A percentile compares a stretch with the other conserved stretches of the same genome.
Conservation (phyloP, 2,797 vertebrate species). For the Pseudochirops cupreus region DNA sequence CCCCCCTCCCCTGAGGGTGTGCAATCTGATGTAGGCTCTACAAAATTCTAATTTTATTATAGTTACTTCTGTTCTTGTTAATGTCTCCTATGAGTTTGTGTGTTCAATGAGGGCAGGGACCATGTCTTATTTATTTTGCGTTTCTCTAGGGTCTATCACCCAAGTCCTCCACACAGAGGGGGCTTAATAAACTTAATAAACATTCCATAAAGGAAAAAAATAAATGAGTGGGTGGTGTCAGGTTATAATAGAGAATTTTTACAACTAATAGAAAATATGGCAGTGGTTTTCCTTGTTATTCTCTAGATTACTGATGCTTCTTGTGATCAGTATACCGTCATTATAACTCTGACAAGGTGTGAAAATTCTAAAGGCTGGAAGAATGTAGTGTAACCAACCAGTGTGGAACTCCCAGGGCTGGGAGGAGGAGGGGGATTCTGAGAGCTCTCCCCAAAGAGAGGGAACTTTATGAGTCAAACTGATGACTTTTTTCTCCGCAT, state of each 20-base stretch:
- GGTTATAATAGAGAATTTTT: not conserved
- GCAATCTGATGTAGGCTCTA: too few species aligned
- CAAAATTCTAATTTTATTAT: not conserved
- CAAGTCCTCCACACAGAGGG: not conserved
- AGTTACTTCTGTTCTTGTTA: not conserved
- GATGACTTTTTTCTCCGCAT: conserved; percentile 58
- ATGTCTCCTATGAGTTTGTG: not conserved
- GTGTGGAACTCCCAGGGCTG: not conserved
- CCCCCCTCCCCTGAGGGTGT: too few species aligned
- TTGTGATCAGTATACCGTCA: not conserved
- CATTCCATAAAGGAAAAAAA: not conserved
- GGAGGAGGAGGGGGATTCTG: conserved; percentile 52
- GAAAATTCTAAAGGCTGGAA: not conserved
- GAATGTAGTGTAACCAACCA: not conserved
- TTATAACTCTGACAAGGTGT: not conserved
- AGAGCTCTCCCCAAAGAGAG: conserved; percentile 53
- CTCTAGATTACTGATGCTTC: not conserved
- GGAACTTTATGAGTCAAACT: conserved; percentile 72
- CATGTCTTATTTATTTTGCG: not conserved
- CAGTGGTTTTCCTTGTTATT: not conserved
- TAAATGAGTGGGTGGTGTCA: not conserved
- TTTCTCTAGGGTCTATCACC: not conserved
- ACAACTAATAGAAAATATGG: not conserved
- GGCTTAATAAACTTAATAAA: not conserved
- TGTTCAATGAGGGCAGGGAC: not conserved